phyloP scores from a whole-genome alignment of 1,140 invertebrate species.

The Drosophila busckii region DNA sequence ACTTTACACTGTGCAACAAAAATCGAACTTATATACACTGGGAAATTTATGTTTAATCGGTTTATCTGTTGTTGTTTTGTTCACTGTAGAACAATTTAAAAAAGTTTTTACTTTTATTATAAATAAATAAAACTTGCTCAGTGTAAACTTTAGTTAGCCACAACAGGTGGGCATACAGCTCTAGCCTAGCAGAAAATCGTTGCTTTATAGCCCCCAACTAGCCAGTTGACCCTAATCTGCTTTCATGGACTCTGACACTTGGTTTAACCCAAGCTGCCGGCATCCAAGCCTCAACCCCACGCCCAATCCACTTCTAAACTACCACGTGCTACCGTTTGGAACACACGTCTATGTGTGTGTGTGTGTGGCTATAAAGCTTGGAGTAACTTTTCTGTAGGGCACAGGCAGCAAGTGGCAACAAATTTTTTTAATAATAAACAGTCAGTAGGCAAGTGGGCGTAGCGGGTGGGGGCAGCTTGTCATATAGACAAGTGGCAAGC shows the following conservation, averaged over 20 bases:
- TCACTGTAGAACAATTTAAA: slow-evolving; percentile 2
- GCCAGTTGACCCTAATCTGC: slow-evolving; percentile 58
- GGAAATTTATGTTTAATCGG: background rate
- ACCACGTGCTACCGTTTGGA: no score
- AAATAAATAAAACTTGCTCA: no score
- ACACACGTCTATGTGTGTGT: slow-evolving; percentile 59
- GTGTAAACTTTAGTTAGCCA: background rate
- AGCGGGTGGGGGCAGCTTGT: background rate
- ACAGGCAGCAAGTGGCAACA: slow-evolving; percentile 59
- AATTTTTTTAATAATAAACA: slow-evolving; percentile 74
- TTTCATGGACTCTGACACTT: slow-evolving; percentile 64
- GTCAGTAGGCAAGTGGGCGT: background rate
- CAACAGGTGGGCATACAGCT: slow-evolving; percentile 49
- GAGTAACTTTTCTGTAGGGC: slow-evolving; percentile 41
- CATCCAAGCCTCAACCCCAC: background rate
- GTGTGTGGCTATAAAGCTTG: slow-evolving; percentile 47
- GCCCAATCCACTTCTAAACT: slow-evolving; percentile 4
- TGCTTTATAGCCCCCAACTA: slow-evolving; percentile 42
- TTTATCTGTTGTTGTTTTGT: no score
- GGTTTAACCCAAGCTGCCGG: slow-evolving; percentile 34
- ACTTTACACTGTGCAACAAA: background rate
- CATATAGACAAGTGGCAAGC: slow-evolving; percentile 10
- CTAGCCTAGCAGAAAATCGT: no score
- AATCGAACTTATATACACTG: background rate
- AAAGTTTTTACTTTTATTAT: background rate